These are phyloP conservation scores for Anadara kagoshimensis DNA, from an alignment of 1,140 invertebrate species.

Conservation along the genomic window DNA sequence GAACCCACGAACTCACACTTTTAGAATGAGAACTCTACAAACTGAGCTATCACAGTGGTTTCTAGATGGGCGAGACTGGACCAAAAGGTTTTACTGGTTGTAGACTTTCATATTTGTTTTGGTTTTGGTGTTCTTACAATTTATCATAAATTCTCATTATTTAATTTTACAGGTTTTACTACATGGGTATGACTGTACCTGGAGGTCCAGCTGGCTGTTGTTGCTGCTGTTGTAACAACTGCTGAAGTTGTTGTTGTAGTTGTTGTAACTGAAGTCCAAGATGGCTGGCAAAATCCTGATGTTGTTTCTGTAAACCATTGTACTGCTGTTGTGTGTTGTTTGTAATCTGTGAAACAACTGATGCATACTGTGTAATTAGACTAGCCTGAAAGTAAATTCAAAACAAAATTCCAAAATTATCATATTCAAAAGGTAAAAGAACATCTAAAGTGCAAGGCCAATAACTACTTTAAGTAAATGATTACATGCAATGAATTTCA, in stretches of 20 bases:
- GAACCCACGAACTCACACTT: too few relatives aligned
- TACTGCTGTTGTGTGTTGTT: conserved; percentile 80
- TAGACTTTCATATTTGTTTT: too few relatives aligned
- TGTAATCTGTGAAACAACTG: conserved; percentile 84
- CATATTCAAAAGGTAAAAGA: not conserved
- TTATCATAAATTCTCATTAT: too few relatives aligned
- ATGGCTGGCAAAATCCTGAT: conserved; percentile 95
- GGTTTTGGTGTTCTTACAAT: too few relatives aligned
- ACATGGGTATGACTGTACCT: too few relatives aligned
- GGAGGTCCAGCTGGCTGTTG: conserved; percentile 18
- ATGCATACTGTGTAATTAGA: conserved; percentile 85
- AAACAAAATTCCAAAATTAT: too few relatives aligned
- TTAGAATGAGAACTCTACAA: too few relatives aligned
- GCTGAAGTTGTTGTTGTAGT: conserved; percentile 78
- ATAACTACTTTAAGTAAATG: not conserved
- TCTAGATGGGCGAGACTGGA: too few relatives aligned
- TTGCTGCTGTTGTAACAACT: conserved; percentile 81
- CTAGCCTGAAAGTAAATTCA: conserved; percentile 78
- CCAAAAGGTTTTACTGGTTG: too few relatives aligned
- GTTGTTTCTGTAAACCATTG: conserved; percentile 89
- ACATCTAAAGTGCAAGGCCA: not conserved
- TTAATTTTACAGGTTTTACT: too few relatives aligned
- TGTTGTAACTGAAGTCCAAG: conserved; percentile 83
- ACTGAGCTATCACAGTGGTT: too few relatives aligned
- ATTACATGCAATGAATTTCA: too few relatives aligned